Percentiles rank a stretch among this genome's conserved stretches.
Conservation (phyloP, 2,888 invertebrate genomes). For the Drosophila histrio region DNA sequence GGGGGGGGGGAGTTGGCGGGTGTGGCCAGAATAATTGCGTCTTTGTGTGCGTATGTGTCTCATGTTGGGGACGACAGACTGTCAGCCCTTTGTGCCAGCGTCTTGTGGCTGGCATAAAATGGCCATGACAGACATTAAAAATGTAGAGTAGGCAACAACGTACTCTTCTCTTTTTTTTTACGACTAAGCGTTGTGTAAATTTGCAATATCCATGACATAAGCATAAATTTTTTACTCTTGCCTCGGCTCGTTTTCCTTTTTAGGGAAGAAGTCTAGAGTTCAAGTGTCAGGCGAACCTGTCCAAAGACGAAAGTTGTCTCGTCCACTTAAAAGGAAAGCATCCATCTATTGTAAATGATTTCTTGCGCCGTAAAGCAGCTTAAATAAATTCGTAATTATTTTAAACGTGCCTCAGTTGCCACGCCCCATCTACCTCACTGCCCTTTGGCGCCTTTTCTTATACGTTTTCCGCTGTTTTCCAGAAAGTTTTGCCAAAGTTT, state of each 20-base stretch:
- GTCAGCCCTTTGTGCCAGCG: slow-evolving; percentile 54
- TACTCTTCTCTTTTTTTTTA: slow-evolving; percentile 50
- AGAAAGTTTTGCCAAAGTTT: slow-evolving; percentile 74
- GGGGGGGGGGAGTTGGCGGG: not conserved
- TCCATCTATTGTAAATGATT: slow-evolving; percentile 69
- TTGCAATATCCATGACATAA: slow-evolving; percentile 75
- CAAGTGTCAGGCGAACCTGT: slow-evolving; percentile 23
- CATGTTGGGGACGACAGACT: slow-evolving; percentile 33
- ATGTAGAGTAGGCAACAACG: slow-evolving; percentile 59
- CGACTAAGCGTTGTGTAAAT: slow-evolving; percentile 67
- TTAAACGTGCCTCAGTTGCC: slow-evolving; percentile 65
- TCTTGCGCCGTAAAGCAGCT: slow-evolving; percentile 69
- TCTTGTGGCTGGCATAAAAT: slow-evolving; percentile 50
- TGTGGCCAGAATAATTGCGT: slow-evolving; percentile 65
- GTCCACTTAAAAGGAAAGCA: slow-evolving; percentile 25
- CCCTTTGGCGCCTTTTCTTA: slow-evolving; percentile 31
- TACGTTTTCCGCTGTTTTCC: slow-evolving; percentile 38
- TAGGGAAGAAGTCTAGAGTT: slow-evolving; percentile 10
- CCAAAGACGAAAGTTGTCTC: slow-evolving; percentile 9
- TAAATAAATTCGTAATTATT: slow-evolving; percentile 79
- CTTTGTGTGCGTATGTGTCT: slow-evolving; percentile 42
- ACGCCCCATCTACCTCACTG: slow-evolving; percentile 13
- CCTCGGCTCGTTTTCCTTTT: not conserved
- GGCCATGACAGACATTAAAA: slow-evolving; percentile 71
- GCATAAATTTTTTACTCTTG: slow-evolving; percentile 60